Conservation (phyloP, 2,797 vertebrate species). For the Hyperoplus immaculatus region DNA sequence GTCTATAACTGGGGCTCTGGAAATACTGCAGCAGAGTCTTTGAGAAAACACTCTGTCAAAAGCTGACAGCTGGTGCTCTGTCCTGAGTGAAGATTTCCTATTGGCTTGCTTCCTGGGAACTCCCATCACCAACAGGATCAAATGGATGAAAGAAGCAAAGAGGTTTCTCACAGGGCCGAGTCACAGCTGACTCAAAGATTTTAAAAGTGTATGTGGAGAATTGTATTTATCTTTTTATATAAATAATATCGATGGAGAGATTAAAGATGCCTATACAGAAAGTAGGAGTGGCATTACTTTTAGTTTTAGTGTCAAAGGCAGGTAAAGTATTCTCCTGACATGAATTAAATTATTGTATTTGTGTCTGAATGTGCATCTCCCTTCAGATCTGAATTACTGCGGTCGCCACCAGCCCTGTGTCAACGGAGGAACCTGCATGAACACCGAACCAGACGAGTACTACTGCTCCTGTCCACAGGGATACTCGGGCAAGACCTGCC, state of each 20-base stretch:
- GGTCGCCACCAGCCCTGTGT: slow-evolving; percentile 94
- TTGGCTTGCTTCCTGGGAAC: slow-evolving; percentile 44
- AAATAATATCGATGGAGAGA: too few relatives aligned
- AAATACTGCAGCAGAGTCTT: slow-evolving; percentile 53
- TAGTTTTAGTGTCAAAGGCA: too few relatives aligned
- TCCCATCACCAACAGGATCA: slow-evolving; percentile 32
- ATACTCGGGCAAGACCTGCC: slow-evolving; percentile 94
- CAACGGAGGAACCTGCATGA: slow-evolving; percentile 96
- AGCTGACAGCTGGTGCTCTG: slow-evolving; percentile 61
- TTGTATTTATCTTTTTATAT: neutral
- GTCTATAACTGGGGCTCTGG: neutral
- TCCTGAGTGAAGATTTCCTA: slow-evolving; percentile 35
- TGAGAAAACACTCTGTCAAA: slow-evolving; percentile 65
- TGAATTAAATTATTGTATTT: neutral
- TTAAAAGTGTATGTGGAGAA: neutral
- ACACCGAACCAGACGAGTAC: slow-evolving; percentile 93
- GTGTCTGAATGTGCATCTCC: neutral
- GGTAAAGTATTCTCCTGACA: too few relatives aligned
- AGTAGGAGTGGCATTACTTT: too few relatives aligned
- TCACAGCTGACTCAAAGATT: neutral
- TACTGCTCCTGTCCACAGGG: slow-evolving; percentile 92
- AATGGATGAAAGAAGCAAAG: slow-evolving; percentile 17
- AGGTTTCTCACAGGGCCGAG: neutral
- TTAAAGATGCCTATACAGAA: too few relatives aligned
- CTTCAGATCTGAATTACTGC: slow-evolving; percentile 95